Evolutionary conservation across 2,797 vertebrate genomes (phyloP).

Genomic region (Labeo calbasu): DNA sequence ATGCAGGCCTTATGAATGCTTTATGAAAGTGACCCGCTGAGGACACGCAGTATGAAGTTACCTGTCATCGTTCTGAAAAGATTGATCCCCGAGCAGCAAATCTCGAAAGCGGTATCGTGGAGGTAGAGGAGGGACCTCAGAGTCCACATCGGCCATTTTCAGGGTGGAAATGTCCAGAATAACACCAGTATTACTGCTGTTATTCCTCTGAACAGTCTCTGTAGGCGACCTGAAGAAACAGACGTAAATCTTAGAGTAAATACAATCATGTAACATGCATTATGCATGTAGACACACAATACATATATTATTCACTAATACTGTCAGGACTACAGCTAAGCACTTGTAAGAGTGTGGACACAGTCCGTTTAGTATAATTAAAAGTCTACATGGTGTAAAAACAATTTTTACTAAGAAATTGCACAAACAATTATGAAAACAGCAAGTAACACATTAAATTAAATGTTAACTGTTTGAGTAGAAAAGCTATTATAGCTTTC

Average conservation of each 20-base stretch:
- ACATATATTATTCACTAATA: constrained; percentile 3
- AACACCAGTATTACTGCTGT: constrained; percentile 81
- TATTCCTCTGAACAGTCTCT: constrained; percentile 75
- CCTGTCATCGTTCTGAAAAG: constrained; percentile 94
- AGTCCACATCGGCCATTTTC: constrained; percentile 89
- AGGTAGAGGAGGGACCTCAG: constrained; percentile 90
- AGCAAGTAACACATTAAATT: not conserved
- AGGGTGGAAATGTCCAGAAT: constrained; percentile 85
- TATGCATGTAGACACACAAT: not conserved
- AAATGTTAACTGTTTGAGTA: not conserved
- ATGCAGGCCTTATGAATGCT: constrained; percentile 7
- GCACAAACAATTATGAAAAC: not conserved
- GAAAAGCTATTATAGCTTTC: not conserved
- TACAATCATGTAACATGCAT: constrained; percentile 33
- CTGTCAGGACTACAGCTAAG: not conserved
- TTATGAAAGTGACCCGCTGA: not conserved
- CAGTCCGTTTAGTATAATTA: not conserved
- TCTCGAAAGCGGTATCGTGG: constrained; percentile 95
- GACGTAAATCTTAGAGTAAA: not conserved
- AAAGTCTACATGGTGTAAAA: not conserved
- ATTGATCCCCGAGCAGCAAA: constrained; percentile 92
- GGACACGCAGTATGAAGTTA: constrained; percentile 64
- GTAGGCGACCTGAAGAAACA: constrained; percentile 65
- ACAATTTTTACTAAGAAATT: not conserved
- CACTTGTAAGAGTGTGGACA: not conserved